Base-by-base conservation (phyloP, 2,113 vertebrate species). In the Theristicus caerulescens region DNA sequence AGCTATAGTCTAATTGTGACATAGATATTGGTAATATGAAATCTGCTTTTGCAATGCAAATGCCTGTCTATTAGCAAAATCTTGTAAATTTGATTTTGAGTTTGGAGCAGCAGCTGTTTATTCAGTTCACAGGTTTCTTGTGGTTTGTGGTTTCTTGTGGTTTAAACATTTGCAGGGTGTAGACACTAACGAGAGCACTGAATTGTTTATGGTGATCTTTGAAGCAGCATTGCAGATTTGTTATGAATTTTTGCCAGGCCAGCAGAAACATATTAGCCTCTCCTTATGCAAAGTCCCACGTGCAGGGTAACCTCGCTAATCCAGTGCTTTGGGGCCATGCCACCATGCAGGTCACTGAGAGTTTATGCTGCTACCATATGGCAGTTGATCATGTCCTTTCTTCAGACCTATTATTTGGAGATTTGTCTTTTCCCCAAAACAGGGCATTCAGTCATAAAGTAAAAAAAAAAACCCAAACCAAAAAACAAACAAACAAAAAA, bases 101-200 rank as follows among this genome's bases (percentile, higher is more conserved):
- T 86, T 88, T 76, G 82, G 84, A 93, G 71, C 74, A 95, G 97
- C 95, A 96, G 96, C 91, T 97, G 97, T 97, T 97, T 97, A 91
- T 96, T 97, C 96, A 97, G 95, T 95, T 97, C 69, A 11, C 91
- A 97, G 96, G 95, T 97, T 97, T 96, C 96, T 96, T 97, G 97
- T 0, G 97, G 97, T 95, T 97, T 97, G 97, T 80, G 97, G 97
- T 96, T 97, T 95, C 96, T 97, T 93, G 97, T 95, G 96, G 96
- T 97, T 97, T 96, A 96, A 94, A 94, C 87, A 96, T 95, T 96
- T 93, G 78, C 93, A 95, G 96, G 97, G 97, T 97, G 97, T 96
- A 96, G 96, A 96, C 96, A 86, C 74, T 94, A 95, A 93, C 27
- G 21, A 94, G 93, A 90, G 82, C 82, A 62, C 90, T 82, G 93